phyloP scores from a whole-genome alignment of 2,888 invertebrate genomes.

The Drosophila testacea region DNA sequence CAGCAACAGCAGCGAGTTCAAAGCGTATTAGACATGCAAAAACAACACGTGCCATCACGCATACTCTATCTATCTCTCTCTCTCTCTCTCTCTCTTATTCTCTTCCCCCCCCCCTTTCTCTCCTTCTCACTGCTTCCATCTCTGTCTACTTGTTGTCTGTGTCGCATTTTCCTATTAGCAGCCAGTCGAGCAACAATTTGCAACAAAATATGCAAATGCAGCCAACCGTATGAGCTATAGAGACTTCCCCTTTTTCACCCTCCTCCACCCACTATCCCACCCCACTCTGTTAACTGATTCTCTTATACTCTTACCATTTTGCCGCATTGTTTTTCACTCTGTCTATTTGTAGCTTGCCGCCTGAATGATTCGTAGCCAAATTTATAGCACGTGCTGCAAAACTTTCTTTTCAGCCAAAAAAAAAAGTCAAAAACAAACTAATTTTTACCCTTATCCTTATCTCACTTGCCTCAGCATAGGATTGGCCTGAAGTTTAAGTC shows the following conservation, averaged over 20 bases:
- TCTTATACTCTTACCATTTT: constrained; percentile 31
- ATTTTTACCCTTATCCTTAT: constrained; percentile 50
- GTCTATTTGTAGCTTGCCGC: constrained; percentile 69
- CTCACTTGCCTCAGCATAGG: constrained; percentile 39
- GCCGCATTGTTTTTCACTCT: constrained; percentile 72
- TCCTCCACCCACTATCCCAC: not conserved
- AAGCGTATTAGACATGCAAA: constrained; percentile 76
- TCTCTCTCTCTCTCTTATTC: not conserved
- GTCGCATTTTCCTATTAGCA: constrained; percentile 80
- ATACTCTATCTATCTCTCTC: constrained; percentile 24
- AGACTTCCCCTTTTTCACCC: not conserved
- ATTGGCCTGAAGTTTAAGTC: constrained; percentile 27
- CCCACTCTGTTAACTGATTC: constrained; percentile 19
- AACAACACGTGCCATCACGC: constrained; percentile 72
- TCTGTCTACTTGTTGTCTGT: constrained; percentile 51
- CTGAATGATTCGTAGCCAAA: constrained; percentile 76
- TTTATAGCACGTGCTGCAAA: constrained; percentile 73
- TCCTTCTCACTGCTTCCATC: not conserved
- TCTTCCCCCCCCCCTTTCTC: not conserved
- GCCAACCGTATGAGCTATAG: constrained; percentile 60
- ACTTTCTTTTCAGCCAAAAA: constrained; percentile 6
- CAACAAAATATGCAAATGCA: constrained; percentile 80
- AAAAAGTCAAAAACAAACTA: constrained; percentile 7
- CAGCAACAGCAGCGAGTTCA: constrained; percentile 50
- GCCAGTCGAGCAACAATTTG: constrained; percentile 73